phyloP scores from a whole-genome alignment of 2,113 vertebrate species.

The Nycticryphes semicollaris region DNA sequence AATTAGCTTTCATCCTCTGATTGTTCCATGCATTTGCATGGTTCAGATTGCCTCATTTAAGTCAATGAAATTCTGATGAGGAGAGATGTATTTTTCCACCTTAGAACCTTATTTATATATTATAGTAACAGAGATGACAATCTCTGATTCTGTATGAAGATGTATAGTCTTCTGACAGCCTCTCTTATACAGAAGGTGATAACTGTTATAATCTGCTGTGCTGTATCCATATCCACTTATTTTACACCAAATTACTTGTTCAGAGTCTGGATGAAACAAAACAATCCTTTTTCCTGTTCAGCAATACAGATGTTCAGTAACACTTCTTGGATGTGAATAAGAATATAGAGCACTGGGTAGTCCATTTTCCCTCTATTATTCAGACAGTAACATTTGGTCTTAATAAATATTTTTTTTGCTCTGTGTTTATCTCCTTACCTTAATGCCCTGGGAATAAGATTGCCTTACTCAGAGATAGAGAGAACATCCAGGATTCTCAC shows the following conservation, averaged over 20 bases:
- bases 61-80: conserved; percentile 36
- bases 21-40: conserved; percentile 11
- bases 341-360: neutral
- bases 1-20: conserved; percentile 63
- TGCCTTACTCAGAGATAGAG: neutral
- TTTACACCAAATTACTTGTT: neutral
- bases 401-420: neutral
- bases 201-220: neutral
- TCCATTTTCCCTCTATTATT: neutral
- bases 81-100: neutral
- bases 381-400: neutral
- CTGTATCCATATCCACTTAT: neutral
- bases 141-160: neutral
- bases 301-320: neutral
- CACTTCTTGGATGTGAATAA: neutral
- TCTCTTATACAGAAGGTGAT: neutral
- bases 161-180: conserved; percentile 4
- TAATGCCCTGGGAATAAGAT: neutral
- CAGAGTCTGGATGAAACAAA: neutral
- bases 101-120: neutral
- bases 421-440: neutral
- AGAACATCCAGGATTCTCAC: conserved; percentile 18
- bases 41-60: conserved; percentile 57
- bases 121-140: neutral
- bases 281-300: neutral